phyloP scores from a whole-genome alignment of 2,113 vertebrate species.

The Phaethornis superciliosus region DNA sequence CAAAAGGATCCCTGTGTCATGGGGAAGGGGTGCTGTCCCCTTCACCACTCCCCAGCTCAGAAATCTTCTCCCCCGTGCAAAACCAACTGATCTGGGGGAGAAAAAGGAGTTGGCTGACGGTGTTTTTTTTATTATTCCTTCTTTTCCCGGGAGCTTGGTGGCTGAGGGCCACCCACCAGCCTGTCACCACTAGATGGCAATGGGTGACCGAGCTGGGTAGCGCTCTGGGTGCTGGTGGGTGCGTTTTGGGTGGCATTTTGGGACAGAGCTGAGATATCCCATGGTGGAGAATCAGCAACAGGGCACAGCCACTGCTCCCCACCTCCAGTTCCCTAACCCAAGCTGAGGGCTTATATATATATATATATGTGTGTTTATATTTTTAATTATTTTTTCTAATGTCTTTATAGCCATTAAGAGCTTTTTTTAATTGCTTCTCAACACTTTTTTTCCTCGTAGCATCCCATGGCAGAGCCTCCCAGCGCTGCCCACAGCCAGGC shows the following conservation, averaged over 20 bases:
- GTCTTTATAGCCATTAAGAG: too few relatives aligned
- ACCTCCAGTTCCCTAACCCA: too few relatives aligned
- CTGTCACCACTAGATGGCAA: constrained; percentile 2
- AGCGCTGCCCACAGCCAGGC: fast-evolving
- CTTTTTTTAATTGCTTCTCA: not conserved
- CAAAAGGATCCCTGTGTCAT: too few relatives aligned
- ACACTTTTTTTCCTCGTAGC: fast-evolving
- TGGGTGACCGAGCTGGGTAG: not conserved
- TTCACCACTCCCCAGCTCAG: fast-evolving
- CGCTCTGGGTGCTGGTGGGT: not conserved
- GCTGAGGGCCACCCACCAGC: not conserved
- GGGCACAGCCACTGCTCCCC: fast-evolving
- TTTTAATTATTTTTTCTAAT: too few relatives aligned
- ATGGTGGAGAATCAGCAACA: fast-evolving
- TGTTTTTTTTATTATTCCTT: too few relatives aligned
- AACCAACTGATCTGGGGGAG: not conserved
- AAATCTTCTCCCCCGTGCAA: too few relatives aligned
- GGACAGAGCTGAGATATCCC: not conserved
- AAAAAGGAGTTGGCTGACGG: fast-evolving
- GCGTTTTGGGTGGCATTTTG: not conserved
- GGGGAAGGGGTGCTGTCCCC: too few relatives aligned
- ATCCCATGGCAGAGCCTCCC: fast-evolving
- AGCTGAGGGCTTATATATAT: too few relatives aligned
- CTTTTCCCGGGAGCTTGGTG: fast-evolving
- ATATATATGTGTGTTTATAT: too few relatives aligned